Evolutionary conservation across 2,888 invertebrate species (phyloP).

Genomic region (Euplexia lucipara): DNA sequence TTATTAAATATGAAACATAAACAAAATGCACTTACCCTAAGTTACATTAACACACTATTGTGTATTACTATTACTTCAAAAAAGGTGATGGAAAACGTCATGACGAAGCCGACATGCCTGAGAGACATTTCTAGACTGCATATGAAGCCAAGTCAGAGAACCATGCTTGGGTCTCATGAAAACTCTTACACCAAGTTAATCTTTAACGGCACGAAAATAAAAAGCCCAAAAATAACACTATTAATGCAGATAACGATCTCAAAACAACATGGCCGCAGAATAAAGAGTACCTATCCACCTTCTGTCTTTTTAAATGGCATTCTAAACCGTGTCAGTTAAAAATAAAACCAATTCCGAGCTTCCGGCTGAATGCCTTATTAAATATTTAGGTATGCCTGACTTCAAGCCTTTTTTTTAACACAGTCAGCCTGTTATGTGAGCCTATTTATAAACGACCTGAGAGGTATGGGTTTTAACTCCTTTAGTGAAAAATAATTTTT

Average conservation of each 20-base stretch:
- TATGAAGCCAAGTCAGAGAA: too few species aligned
- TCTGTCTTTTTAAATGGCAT: neutral
- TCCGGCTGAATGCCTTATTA: slow-evolving; percentile 46
- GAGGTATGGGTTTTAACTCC: slow-evolving; percentile 3
- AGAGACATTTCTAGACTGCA: too few species aligned
- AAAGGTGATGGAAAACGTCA: too few species aligned
- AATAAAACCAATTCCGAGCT: slow-evolving; percentile 40
- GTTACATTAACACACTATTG: too few species aligned
- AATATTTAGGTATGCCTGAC: slow-evolving; percentile 42
- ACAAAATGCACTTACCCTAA: too few species aligned
- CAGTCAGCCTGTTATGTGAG: neutral
- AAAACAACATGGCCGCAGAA: neutral
- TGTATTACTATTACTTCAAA: too few species aligned
- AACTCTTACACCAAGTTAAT: too few species aligned
- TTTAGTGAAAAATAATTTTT: neutral
- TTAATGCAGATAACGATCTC: neutral
- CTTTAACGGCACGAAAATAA: too few species aligned
- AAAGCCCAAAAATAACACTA: too few species aligned
- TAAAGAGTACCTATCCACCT: neutral
- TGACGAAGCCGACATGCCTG: too few species aligned
- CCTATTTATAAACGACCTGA: slow-evolving; percentile 37
- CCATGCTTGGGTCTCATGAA: too few species aligned
- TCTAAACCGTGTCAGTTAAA: slow-evolving; percentile 27
- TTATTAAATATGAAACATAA: too few species aligned
- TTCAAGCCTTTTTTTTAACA: slow-evolving; percentile 34